Evolutionary conservation across 2,113 vertebrate genomes (phyloP).

Genomic region (Sapayoa aenigma): DNA sequence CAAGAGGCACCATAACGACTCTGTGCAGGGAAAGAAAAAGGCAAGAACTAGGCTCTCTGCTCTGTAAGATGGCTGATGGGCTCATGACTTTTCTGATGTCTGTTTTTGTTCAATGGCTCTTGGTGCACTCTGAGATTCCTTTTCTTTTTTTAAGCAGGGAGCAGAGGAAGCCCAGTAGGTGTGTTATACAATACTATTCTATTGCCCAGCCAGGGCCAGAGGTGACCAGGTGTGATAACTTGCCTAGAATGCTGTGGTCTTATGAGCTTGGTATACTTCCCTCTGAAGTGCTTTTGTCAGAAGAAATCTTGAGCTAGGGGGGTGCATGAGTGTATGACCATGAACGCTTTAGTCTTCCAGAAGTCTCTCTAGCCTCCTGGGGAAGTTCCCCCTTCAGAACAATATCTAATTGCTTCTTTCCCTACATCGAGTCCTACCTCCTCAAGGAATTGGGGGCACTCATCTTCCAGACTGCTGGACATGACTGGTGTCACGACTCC

Average conservation of each 20-base stretch:
- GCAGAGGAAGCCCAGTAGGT: neutral
- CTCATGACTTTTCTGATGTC: neutral
- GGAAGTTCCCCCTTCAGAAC: neutral
- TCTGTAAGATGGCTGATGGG: neutral
- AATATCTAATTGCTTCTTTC: neutral
- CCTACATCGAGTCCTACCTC: neutral
- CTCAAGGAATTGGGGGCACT: neutral
- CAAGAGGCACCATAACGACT: fast-evolving
- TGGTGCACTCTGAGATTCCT: fast-evolving
- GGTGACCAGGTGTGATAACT: neutral
- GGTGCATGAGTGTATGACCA: neutral
- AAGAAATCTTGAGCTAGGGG: neutral
- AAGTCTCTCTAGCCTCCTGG: neutral
- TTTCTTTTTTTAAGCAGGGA: neutral
- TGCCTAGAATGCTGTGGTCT: neutral
- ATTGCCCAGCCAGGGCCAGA: neutral
- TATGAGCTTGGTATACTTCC: neutral
- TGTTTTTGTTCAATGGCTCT: neutral
- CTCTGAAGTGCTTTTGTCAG: neutral
- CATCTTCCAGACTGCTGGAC: neutral
- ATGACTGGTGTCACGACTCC: neutral
- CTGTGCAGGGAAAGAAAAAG: neutral
- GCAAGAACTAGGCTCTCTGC: neutral
- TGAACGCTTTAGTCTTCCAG: neutral
- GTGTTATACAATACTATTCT: neutral